Percentiles rank a stretch among this genome's conserved stretches.
Conservation (phyloP, 2,797 vertebrate species). For the Iguana delicatissima region DNA sequence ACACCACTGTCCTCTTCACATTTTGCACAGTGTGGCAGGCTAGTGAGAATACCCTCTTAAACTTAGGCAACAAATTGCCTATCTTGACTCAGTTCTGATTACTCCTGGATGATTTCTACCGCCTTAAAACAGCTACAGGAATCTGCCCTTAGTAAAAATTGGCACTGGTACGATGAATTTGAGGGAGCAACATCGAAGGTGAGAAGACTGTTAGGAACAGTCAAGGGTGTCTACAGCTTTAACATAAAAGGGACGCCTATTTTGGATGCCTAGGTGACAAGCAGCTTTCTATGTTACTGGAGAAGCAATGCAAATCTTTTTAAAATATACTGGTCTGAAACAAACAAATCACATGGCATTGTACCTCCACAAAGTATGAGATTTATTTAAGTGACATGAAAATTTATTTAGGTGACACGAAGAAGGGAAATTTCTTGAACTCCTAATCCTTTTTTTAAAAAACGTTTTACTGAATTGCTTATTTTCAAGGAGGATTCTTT, state of each 20-base stretch:
- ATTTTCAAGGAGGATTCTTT: constrained; percentile 52
- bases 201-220: not conserved
- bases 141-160: not conserved
- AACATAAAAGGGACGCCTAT: not conserved
- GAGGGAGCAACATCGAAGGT: constrained; percentile 7
- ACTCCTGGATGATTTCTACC: not conserved
- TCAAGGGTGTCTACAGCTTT: not conserved
- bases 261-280: not conserved
- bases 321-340: not conserved
- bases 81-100: not conserved
- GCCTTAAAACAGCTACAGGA: not conserved
- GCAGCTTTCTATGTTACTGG: not conserved
- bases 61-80: not conserved
- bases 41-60: too few species aligned
- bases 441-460: too few species aligned
- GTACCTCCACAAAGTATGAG: too few species aligned
- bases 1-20: not conserved
- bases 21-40: constrained; percentile 3
- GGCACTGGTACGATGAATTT: not conserved
- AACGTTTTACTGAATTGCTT: constrained; percentile 37
- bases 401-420: constrained; percentile 50
- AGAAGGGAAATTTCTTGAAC: constrained; percentile 59
- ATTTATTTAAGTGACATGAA: constrained; percentile 72
- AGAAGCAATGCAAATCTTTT: not conserved
- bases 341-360: not conserved